Conservation (phyloP, 64 coral and sea anemone species). For the Dendronephthya gigantea region DNA sequence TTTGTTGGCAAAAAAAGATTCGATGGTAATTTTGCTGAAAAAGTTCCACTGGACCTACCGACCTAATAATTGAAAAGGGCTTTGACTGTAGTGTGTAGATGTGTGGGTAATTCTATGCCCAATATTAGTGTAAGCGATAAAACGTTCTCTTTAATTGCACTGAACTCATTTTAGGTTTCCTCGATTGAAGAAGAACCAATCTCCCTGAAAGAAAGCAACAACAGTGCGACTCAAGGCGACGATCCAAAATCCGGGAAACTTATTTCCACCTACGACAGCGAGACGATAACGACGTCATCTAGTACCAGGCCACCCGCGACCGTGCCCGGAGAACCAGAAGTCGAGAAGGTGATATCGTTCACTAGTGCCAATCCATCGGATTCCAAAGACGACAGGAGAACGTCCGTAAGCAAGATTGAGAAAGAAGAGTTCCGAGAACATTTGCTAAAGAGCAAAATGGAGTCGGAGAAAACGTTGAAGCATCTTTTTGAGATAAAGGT, state of each 20-base stretch:
- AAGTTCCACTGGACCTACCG: too few species aligned
- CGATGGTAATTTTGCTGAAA: too few species aligned
- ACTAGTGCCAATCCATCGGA: too few species aligned
- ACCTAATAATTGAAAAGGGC: too few species aligned
- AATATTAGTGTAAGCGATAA: too few species aligned
- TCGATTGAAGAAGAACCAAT: neutral
- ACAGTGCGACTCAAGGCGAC: neutral
- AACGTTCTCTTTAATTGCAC: too few species aligned
- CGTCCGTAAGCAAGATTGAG: neutral
- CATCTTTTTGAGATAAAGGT: neutral
- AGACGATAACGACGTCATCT: neutral
- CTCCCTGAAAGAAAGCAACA: neutral
- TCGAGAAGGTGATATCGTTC: neutral
- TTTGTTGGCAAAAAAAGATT: too few species aligned
- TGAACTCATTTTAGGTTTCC: neutral
- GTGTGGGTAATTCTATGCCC: too few species aligned
- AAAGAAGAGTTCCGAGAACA: neutral
- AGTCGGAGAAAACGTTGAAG: neutral
- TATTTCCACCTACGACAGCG: neutral
- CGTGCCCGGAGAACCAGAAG: neutral
- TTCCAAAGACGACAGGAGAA: too few species aligned
- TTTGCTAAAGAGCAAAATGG: neutral
- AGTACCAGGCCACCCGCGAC: neutral
- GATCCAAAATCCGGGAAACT: neutral
- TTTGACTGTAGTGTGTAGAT: too few species aligned